These are phyloP conservation scores for Desmophyllum pertusum DNA, from an alignment of 92 coral and sea anemone species.

Conservation along the genomic window DNA sequence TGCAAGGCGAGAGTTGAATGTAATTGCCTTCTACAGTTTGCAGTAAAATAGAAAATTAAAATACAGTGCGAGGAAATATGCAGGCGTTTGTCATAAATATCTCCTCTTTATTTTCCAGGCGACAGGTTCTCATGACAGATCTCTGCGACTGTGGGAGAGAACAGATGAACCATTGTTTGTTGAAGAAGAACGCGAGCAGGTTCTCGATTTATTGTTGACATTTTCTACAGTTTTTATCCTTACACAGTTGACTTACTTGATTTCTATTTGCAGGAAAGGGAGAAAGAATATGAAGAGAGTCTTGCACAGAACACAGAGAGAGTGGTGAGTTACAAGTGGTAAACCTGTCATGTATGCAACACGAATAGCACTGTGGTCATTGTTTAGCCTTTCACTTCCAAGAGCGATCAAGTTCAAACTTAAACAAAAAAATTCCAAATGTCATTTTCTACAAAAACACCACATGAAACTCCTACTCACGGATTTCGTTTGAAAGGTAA, in stretches of 20 bases:
- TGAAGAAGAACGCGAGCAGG: slow-evolving; percentile 95
- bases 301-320: slow-evolving; percentile 75
- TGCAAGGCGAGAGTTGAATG: too few relatives aligned
- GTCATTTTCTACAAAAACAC: background rate
- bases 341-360: background rate
- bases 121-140: slow-evolving; percentile 96
- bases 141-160: slow-evolving; percentile 95
- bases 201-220: slow-evolving; percentile 1
- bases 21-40: too few relatives aligned
- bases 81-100: too few relatives aligned
- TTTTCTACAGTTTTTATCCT: background rate
- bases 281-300: slow-evolving; percentile 82
- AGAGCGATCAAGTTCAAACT: background rate
- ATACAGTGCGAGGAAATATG: too few relatives aligned
- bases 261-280: slow-evolving; percentile 76
- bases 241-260: background rate
- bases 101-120: slow-evolving; percentile 63
- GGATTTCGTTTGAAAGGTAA: too few relatives aligned
- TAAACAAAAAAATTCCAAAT: background rate
- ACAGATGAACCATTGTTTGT: slow-evolving; percentile 94
- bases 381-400: background rate
- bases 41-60: too few relatives aligned
- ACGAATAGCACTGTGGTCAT: background rate
- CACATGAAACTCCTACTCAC: too few relatives aligned
- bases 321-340: slow-evolving; percentile 54